Conservation (phyloP, 2,797 vertebrate species). For the Hafferia zeledoni region DNA sequence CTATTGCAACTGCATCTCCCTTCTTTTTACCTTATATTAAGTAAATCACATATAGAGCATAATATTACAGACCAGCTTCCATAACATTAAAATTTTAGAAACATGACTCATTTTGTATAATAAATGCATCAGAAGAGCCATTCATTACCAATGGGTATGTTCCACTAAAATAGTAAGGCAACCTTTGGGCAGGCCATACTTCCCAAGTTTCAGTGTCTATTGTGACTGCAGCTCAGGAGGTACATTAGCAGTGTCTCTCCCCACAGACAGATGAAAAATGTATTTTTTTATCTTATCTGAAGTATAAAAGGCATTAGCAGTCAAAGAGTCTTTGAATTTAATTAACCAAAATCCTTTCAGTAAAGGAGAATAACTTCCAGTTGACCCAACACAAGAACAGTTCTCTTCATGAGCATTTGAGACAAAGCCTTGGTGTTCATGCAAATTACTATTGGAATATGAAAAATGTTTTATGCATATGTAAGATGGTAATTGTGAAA, state of each 20-base stretch:
- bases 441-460: slow-evolving; percentile 42
- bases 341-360: slow-evolving; percentile 21
- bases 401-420: not conserved
- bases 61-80: not conserved
- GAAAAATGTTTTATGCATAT: slow-evolving; percentile 33
- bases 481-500: slow-evolving; percentile 6
- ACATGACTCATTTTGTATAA: not conserved
- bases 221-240: not conserved
- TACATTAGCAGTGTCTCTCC: not conserved
- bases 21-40: not conserved
- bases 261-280: not conserved
- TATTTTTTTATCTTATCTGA: not conserved
- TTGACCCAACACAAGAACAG: not conserved
- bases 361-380: slow-evolving; percentile 35
- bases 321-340: slow-evolving; percentile 9
- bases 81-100: not conserved
- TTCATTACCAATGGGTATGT: not conserved
- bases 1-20: not conserved
- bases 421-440: slow-evolving; percentile 13
- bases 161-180: not conserved
- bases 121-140: not conserved
- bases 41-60: not conserved
- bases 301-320: not conserved
- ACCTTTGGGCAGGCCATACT: not conserved
- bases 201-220: not conserved